Percentiles rank a stretch among this genome's conserved stretches.
These are phyloP conservation scores for Jacana jacana DNA, from an alignment of 2,113 vertebrate species.

Conservation along the genomic window DNA sequence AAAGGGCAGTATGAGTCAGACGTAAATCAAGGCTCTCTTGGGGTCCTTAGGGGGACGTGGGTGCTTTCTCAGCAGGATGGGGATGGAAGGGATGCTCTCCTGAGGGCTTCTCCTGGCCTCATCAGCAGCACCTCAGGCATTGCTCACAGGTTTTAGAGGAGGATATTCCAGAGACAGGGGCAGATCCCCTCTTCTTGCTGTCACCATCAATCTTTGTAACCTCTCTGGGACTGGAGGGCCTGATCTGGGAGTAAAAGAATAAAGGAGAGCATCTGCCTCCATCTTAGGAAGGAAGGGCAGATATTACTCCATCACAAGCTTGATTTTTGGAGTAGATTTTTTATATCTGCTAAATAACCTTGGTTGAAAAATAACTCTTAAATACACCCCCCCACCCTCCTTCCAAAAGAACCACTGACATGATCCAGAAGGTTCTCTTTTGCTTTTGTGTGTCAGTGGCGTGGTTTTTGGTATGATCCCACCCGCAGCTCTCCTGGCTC, in stretches of 20 bases:
- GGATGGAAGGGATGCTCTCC: not conserved
- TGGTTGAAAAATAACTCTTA: not conserved
- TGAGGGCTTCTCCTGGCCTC: not conserved
- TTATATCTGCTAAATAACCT: not conserved
- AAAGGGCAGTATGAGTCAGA: not conserved
- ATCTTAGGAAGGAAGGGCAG: not conserved
- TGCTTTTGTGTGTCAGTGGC: not conserved
- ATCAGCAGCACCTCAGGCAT: not conserved
- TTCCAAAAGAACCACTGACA: not conserved
- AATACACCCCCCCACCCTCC: accelerated
- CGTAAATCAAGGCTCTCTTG: not conserved
- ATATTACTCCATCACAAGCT: not conserved
- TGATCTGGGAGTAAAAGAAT: not conserved
- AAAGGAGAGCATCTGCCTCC: not conserved
- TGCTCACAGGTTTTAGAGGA: not conserved
- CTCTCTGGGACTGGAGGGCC: not conserved
- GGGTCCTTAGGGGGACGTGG: not conserved
- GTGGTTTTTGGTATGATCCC: not conserved
- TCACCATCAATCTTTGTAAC: not conserved
- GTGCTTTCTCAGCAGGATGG: not conserved
- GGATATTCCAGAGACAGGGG: not conserved
- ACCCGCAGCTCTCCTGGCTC: not conserved
- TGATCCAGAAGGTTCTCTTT: not conserved
- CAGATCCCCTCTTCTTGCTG: not conserved
- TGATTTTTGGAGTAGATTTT: not conserved